These are phyloP conservation scores for Tichodroma muraria DNA, from an alignment of 2,113 vertebrate species.

Conservation along the genomic window DNA sequence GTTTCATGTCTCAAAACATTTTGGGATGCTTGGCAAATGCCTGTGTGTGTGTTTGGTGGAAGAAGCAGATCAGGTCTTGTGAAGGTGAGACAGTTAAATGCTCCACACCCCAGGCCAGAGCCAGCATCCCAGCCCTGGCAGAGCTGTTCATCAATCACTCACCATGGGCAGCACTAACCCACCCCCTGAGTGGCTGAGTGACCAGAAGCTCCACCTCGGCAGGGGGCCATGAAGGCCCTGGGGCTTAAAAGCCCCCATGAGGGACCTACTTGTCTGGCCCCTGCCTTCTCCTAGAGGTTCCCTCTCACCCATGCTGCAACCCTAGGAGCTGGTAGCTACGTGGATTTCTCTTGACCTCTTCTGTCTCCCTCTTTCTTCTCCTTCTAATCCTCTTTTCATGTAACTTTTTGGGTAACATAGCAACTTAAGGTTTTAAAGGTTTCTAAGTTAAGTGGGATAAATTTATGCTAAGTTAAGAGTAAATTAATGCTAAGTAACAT, in stretches of 20 bases:
- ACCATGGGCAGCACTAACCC: accelerated
- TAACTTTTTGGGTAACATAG: not conserved
- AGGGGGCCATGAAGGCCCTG: not conserved
- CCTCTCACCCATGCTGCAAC: not conserved
- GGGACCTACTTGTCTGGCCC: not conserved
- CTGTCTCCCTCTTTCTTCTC: not conserved
- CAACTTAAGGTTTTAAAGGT: not conserved
- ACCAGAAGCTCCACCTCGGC: not conserved
- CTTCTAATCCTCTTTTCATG: not conserved
- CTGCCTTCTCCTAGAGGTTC: not conserved
- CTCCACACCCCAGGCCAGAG: not conserved
- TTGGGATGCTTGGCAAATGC: not conserved
- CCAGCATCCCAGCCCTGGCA: not conserved
- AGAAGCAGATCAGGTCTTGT: not conserved
- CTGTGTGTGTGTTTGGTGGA: not conserved
- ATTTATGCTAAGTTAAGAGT: not conserved
- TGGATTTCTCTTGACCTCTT: not conserved
- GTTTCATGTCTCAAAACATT: not conserved
- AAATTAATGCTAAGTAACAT: not conserved
- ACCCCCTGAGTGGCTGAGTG: not conserved
- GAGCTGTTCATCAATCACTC: not conserved
- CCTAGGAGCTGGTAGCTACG: not conserved
- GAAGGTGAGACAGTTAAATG: accelerated
- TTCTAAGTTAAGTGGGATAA: not conserved
- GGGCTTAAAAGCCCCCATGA: not conserved